Evolutionary conservation across 2,888 invertebrate species (phyloP).

Genomic region (Drosophila rubida): DNA sequence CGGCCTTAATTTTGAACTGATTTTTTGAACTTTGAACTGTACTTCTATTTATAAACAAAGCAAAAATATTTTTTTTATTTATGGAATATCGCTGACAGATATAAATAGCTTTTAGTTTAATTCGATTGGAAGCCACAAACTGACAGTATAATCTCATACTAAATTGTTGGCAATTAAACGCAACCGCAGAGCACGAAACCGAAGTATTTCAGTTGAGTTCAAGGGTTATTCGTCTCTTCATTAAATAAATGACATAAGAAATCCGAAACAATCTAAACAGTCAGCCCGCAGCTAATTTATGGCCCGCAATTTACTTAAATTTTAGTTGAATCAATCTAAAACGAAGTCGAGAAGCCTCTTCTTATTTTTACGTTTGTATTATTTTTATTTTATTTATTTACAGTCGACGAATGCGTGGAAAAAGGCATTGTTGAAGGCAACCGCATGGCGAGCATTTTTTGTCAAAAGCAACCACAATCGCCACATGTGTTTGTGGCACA

Average conservation of each 20-base stretch:
- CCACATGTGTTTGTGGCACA: constrained; percentile 22
- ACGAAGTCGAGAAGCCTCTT: constrained; percentile 18
- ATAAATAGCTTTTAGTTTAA: background rate
- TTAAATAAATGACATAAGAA: constrained; percentile 13
- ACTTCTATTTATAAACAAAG: constrained; percentile 1
- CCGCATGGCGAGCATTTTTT: constrained; percentile 29
- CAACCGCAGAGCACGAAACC: constrained; percentile 4
- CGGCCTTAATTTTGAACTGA: constrained; percentile 2
- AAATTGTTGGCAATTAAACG: background rate
- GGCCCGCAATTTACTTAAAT: constrained; percentile 39
- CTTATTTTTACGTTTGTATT: background rate
- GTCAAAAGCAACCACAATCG: constrained; percentile 37
- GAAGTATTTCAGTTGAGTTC: background rate
- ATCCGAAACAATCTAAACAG: background rate
- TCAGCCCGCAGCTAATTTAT: constrained; percentile 31
- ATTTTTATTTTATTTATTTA: constrained; percentile 14
- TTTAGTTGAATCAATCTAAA: constrained; percentile 38
- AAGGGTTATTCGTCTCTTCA: constrained; percentile 3
- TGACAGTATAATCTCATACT: background rate
- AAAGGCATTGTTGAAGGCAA: constrained; percentile 17
- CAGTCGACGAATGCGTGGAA: constrained; percentile 3
- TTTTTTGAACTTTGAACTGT: background rate
- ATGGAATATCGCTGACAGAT: background rate
- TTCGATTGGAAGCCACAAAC: background rate
- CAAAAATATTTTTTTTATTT: background rate